Base-by-base conservation (phyloP, 2,888 invertebrate genomes). In the Caenorhabditis sulstoni region DNA sequence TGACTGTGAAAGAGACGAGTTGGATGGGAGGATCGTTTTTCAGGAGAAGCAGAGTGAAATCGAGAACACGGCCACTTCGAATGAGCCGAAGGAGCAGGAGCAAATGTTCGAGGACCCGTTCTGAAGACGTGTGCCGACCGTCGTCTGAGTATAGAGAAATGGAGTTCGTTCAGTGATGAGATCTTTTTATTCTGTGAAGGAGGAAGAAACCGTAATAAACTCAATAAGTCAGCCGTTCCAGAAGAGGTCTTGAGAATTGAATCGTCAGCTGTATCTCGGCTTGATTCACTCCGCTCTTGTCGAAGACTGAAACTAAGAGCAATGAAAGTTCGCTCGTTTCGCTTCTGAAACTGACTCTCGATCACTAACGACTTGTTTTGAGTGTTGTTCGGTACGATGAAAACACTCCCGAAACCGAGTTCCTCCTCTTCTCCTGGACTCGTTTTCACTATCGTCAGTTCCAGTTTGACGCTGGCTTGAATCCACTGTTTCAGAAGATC, bases 21-120 rank as follows among this genome's bases (percentile, higher is more conserved):
- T 16, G 20, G 23, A 35, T 45, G 44, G 22, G 75, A n/a, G n/a
- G n/a, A n/a, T n/a, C n/a, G n/a, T n/a, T n/a, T 29, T 84, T 37
- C 71, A 89, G 88, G 89, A 89, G 67, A 83, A 85, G 45, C 86
- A 85, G 59, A 88, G 86, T 45, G 88, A 89, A 77, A 82, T 86
- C 23, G 88, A 89, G 58, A 87, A 86, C 45, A 84, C 85, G 3
- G 83, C 81, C 9, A 75, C 58, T 18, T 75, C 73, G 4, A 70
- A 82, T 22, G 81, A 85, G 53, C 81, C 83, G 35, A 79, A 84
- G 41, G 76, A 66, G 61, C 82, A 85, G 64, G 89, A 88, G 74
- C 83, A 87, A 70, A 82, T 89, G 85, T 88, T 87, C 53, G 89
- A 89, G 64, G 89, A 89, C 73, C 89, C 89, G 14, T 89, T 89